Evolutionary conservation across 1,140 invertebrate species (phyloP).

Genomic region (Calliphora vicina): DNA sequence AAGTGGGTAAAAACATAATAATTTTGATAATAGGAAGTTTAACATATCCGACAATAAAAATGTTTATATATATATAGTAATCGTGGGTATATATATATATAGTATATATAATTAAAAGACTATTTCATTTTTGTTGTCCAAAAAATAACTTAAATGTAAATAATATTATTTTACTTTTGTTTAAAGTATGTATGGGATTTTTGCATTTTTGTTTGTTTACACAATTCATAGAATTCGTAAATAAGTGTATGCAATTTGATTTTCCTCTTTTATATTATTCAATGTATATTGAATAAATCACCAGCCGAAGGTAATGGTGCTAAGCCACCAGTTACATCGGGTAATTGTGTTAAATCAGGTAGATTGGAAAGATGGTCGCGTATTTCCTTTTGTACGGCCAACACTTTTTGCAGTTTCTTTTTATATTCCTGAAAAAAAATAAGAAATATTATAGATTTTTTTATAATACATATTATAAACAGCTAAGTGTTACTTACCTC

Average conservation of each 20-base stretch:
- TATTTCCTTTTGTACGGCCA: constrained; percentile 83
- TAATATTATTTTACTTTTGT: not conserved
- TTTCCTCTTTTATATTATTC: not conserved
- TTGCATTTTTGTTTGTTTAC: too few relatives aligned
- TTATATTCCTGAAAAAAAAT: constrained; percentile 77
- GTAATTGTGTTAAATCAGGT: constrained; percentile 88
- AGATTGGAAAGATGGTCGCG: constrained; percentile 92
- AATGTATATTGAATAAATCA: constrained; percentile 82
- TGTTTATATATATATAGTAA: not conserved
- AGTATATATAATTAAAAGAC: too few relatives aligned
- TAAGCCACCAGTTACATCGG: constrained; percentile 87
- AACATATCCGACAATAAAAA: not conserved
- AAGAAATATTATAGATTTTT: not conserved
- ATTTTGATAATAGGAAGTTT: not conserved
- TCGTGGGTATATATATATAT: not conserved
- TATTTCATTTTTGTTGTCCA: too few relatives aligned
- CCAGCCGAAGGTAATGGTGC: constrained; percentile 93
- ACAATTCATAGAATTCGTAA: constrained; percentile 25
- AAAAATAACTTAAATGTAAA: not conserved
- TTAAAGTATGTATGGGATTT: not conserved
- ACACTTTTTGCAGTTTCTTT: constrained; percentile 86
- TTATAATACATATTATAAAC: too few relatives aligned
- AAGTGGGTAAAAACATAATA: too few relatives aligned
- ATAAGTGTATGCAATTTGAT: not conserved
- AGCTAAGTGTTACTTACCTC: too few relatives aligned